A percentile compares a stretch with the other conserved stretches of the same genome.
phyloP scores from a whole-genome alignment of 2,888 invertebrate genomes.

The Apodemia hepburni region DNA sequence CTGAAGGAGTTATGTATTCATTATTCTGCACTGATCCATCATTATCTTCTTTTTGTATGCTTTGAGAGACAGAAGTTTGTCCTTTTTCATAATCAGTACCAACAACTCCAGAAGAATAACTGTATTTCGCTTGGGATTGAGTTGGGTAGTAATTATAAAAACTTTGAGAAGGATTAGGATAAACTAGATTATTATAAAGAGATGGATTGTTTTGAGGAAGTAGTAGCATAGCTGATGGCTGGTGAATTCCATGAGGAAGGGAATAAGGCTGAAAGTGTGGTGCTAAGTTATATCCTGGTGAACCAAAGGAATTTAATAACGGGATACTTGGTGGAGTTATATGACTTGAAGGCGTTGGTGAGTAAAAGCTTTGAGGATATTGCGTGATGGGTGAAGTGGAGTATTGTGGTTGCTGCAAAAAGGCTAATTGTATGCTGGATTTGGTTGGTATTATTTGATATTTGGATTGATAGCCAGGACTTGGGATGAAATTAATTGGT shows the following conservation, averaged over 20 bases:
- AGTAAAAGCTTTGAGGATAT: constrained; percentile 49
- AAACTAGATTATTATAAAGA: constrained; percentile 54
- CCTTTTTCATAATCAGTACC: constrained; percentile 58
- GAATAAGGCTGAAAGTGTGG: constrained; percentile 48
- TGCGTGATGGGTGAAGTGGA: constrained; percentile 45
- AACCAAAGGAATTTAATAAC: constrained; percentile 37
- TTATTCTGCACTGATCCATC: constrained; percentile 48
- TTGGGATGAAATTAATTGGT: constrained; percentile 62
- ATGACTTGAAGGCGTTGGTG: constrained; percentile 40
- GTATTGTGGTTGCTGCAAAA: constrained; percentile 54
- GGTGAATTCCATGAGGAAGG: constrained; percentile 50
- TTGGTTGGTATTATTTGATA: constrained; percentile 65
- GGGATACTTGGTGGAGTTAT: constrained; percentile 39
- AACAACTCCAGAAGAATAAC: constrained; percentile 44
- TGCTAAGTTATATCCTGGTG: constrained; percentile 50
- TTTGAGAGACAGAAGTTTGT: constrained; percentile 45
- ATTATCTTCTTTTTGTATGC: constrained; percentile 58
- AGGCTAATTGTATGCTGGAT: constrained; percentile 52
- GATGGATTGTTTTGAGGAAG: constrained; percentile 58
- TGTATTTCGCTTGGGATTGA: constrained; percentile 58
- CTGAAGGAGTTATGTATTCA: constrained; percentile 55
- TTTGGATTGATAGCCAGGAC: constrained; percentile 65
- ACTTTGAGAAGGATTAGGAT: constrained; percentile 55
- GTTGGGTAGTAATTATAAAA: constrained; percentile 64
- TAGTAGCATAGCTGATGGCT: constrained; percentile 59